Base-by-base conservation (phyloP, 92 coral and sea anemone species). In the Diadumene lineata region DNA sequence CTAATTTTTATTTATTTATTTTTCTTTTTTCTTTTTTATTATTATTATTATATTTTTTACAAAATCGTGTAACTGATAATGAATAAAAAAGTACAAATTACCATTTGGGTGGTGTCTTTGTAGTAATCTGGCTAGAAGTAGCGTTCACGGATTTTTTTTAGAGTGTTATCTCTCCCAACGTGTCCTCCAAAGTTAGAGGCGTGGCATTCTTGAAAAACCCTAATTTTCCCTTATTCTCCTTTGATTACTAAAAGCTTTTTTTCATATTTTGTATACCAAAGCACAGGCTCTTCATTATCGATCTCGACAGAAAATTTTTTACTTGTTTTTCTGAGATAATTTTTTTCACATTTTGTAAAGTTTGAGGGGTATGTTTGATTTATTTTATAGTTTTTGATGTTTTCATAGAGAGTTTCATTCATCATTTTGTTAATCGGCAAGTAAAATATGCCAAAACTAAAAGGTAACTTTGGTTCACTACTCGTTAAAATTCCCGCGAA, bases 41-140 rank as follows among this genome's bases (percentile, higher is more conserved):
- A 65, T 16, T 7, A 65, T 17, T 31, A 29, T 28, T 33, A 22
- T 2, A 33, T 11, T 66, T 66, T 18, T 24, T 23, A 31, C 30
- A 64, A 34, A 64, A 7, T 29, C 46, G 16, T 1, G 34, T 33
- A 31, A 2, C 15, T 18, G 27, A 7, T 18, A 2, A 61, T 23
- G 21, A 1, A 1, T 4, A 16, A 23, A 25, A 13, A n/a, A 26
- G 15, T 16, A 44, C 51, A 15, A 29, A 58, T 43, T 66, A 56
- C 77, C 82, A 82, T 82, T 56, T 43, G 60, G 43, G 76, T 71
- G 19, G 87, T 66, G 17, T 82, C 77, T 43, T 76, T 76, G 65
- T 76, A 82, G 53, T 57, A 82, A 1, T 82, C 78, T 1, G 87
- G 87, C 82, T 82, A 82, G 75, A 23, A 82, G 69, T 82, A 76